Evolutionary conservation across 2,888 invertebrate species (phyloP).

Genomic region (Lepidocyrtinus sp.): DNA sequence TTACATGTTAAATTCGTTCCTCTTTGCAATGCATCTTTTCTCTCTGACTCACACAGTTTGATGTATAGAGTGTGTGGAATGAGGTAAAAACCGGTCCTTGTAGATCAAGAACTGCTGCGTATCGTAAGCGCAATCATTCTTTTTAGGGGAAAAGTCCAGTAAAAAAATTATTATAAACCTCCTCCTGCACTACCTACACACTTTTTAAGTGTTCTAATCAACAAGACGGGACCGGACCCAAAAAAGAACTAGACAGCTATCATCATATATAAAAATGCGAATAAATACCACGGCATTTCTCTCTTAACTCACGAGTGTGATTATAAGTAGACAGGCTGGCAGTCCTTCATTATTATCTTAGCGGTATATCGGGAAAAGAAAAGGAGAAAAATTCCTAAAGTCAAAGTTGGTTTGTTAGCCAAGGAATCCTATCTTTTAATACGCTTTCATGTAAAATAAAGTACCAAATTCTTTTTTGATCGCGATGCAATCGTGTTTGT

Average conservation of each 20-base stretch:
- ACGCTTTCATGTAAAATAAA: conserved; percentile 14
- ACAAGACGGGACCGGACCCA: conserved; percentile 49
- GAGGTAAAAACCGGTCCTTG: conserved; percentile 54
- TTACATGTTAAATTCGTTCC: conserved; percentile 45
- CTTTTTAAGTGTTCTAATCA: conserved; percentile 53
- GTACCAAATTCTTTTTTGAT: conserved; percentile 19
- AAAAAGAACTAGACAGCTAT: conserved; percentile 41
- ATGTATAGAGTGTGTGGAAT: conserved; percentile 43
- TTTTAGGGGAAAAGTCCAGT: conserved; percentile 28
- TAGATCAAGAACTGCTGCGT: too few species aligned
- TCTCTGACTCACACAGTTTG: conserved; percentile 34
- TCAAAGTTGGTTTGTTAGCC: conserved; percentile 6
- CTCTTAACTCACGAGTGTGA: conserved; percentile 52
- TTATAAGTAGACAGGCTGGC: conserved; percentile 52
- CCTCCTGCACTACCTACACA: background rate
- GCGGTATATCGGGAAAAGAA: conserved; percentile 32
- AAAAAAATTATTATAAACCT: conserved; percentile 39
- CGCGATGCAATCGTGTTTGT: conserved; percentile 14
- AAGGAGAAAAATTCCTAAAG: conserved; percentile 5
- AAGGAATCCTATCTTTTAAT: conserved; percentile 21
- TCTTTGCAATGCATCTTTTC: background rate
- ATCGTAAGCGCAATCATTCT: background rate
- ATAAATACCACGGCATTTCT: conserved; percentile 32
- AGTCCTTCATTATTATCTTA: conserved; percentile 52
- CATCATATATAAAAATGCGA: conserved; percentile 49